Evolutionary conservation across 2,888 invertebrate genomes (phyloP).

Genomic region (Pollenia labialis): DNA sequence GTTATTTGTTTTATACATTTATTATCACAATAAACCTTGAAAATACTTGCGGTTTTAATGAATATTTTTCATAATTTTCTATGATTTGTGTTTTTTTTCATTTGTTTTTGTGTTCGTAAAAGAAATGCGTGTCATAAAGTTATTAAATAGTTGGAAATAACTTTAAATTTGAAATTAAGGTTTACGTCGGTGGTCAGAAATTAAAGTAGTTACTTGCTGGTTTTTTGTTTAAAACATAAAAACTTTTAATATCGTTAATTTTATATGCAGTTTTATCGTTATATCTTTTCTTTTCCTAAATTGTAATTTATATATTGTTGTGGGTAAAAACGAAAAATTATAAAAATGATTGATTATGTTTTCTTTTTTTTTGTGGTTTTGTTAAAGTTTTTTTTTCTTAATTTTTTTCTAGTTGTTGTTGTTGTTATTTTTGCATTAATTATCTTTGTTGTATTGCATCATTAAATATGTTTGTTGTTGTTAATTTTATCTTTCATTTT

Average conservation of each 20-base stretch:
- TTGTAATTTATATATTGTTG: background rate
- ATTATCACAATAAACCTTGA: background rate
- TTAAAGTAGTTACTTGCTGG: too few species aligned
- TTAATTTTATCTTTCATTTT: background rate
- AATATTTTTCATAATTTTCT: background rate
- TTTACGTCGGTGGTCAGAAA: too few species aligned
- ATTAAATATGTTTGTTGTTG: slow-evolving; percentile 50
- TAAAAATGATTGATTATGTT: slow-evolving; percentile 46
- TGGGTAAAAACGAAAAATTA: background rate
- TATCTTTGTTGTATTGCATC: slow-evolving; percentile 53
- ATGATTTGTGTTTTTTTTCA: background rate
- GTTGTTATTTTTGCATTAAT: slow-evolving; percentile 53
- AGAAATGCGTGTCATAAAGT: slow-evolving; percentile 31
- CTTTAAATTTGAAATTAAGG: too few species aligned
- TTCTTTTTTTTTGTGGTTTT: background rate
- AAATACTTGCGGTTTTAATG: slow-evolving; percentile 9
- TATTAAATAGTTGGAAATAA: background rate
- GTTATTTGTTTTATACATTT: background rate
- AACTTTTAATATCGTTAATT: too few species aligned
- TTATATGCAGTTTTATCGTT: background rate
- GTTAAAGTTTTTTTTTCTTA: background rate
- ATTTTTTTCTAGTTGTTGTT: background rate
- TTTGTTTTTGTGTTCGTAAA: background rate
- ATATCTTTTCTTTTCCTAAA: slow-evolving; percentile 6
- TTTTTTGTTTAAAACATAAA: too few species aligned